These are phyloP conservation scores for Drosophila fuyamai DNA, from an alignment of 1,140 invertebrate species.

Conservation along the genomic window DNA sequence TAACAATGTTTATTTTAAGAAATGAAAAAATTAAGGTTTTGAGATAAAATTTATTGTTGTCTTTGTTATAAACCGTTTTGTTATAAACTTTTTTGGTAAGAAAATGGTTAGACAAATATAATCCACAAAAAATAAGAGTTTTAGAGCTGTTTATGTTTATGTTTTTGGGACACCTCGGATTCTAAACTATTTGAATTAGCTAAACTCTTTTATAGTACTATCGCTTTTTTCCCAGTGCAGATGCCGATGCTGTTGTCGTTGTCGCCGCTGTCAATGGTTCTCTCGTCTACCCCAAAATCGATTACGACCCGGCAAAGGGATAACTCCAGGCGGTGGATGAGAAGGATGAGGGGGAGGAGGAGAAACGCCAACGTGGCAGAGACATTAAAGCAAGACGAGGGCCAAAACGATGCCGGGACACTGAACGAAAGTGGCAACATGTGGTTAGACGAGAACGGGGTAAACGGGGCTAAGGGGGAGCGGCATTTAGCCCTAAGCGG, in stretches of 20 bases:
- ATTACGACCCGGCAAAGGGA: constrained; percentile 48
- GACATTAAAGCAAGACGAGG: constrained; percentile 32
- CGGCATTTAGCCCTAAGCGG: constrained; percentile 39
- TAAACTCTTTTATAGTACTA: background rate
- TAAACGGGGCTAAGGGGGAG: background rate
- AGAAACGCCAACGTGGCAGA: background rate
- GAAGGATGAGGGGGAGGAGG: background rate
- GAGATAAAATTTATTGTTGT: too few species aligned
- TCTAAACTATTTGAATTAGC: too few species aligned
- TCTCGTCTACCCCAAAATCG: constrained; percentile 65
- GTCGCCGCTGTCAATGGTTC: constrained; percentile 41
- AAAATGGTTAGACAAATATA: too few species aligned
- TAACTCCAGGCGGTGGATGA: constrained; percentile 2
- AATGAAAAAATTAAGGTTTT: too few species aligned
- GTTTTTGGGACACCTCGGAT: too few species aligned
- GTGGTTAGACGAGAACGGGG: constrained; percentile 41
- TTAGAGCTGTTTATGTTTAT: too few species aligned
- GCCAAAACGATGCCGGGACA: constrained; percentile 14
- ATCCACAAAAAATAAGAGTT: too few species aligned
- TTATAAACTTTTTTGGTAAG: too few species aligned
- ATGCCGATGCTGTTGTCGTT: constrained; percentile 9
- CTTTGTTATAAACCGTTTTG: too few species aligned
- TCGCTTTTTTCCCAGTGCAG: constrained; percentile 17
- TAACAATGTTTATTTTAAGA: too few species aligned
- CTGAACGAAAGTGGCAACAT: constrained; percentile 61